Evolutionary conservation across 2,888 invertebrate genomes (phyloP).

Genomic region (Ptychoptera contaminata): DNA sequence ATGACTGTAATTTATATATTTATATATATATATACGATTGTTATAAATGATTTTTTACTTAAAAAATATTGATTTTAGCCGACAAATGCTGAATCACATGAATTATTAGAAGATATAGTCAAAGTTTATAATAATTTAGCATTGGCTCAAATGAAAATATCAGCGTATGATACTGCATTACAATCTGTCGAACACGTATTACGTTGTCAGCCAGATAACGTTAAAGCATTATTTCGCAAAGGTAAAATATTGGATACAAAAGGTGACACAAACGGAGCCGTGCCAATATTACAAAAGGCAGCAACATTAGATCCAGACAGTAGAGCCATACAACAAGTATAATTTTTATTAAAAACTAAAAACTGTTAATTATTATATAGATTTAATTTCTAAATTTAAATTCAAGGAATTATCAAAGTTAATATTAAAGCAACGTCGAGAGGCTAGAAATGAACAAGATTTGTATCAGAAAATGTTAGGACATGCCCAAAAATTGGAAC

Average conservation of each 20-base stretch:
- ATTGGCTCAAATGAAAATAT: constrained; percentile 78
- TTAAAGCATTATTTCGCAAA: constrained; percentile 82
- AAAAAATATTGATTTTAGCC: constrained; percentile 20
- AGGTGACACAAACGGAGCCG: constrained; percentile 53
- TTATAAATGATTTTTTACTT: too few relatives aligned
- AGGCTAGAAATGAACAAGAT: constrained; percentile 43
- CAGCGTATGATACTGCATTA: constrained; percentile 71
- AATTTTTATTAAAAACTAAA: background rate
- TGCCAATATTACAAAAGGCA: constrained; percentile 46
- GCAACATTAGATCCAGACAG: constrained; percentile 47
- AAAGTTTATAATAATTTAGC: constrained; percentile 86
- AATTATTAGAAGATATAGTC: constrained; percentile 60
- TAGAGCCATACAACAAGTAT: constrained; percentile 36
- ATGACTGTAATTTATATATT: too few relatives aligned
- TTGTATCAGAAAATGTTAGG: constrained; percentile 54
- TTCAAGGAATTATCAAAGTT: constrained; percentile 36
- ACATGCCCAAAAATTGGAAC: constrained; percentile 30
- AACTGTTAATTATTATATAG: too few relatives aligned
- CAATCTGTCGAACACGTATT: constrained; percentile 71
- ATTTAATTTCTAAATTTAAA: too few relatives aligned
- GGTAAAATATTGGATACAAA: constrained; percentile 55
- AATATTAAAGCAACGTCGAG: constrained; percentile 37
- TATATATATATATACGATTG: constrained; percentile 3
- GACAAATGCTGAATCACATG: constrained; percentile 42
- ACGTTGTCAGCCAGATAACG: constrained; percentile 69